These are phyloP conservation scores for Dilophus febrilis DNA, from an alignment of 2,888 invertebrate species.

Conservation along the genomic window DNA sequence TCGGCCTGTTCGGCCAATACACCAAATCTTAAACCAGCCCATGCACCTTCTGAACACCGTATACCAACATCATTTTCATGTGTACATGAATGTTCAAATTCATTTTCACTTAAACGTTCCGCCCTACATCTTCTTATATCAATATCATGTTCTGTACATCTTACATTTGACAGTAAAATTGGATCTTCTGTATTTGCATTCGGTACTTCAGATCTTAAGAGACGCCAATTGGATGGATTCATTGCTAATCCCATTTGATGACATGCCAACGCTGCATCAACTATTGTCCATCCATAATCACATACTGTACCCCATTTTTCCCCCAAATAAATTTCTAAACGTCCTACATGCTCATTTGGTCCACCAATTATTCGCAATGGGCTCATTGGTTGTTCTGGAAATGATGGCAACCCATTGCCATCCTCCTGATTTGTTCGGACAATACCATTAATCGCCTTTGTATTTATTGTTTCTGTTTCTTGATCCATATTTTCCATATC, in stretches of 20 bases:
- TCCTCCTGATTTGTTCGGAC: conserved; percentile 40
- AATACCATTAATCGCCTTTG: too few species aligned
- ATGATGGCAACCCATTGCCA: too few species aligned
- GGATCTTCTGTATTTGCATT: conserved; percentile 57
- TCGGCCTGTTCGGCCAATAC: conserved; percentile 74
- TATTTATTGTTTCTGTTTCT: conserved; percentile 28
- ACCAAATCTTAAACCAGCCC: conserved; percentile 87
- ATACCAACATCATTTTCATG: conserved; percentile 80
- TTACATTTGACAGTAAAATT: conserved; percentile 69
- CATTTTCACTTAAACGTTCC: conserved; percentile 41
- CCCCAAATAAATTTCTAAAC: conserved; percentile 67
- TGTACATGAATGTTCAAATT: conserved; percentile 77
- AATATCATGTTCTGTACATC: conserved; percentile 77
- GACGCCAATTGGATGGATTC: conserved; percentile 81
- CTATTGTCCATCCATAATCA: conserved; percentile 86
- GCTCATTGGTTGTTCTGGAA: conserved; percentile 29
- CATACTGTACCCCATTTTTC: conserved; percentile 96
- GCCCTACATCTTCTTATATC: conserved; percentile 78
- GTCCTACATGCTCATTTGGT: conserved; percentile 63
- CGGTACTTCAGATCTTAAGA: conserved; percentile 69
- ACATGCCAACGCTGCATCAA: conserved; percentile 84
- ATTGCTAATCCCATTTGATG: conserved; percentile 85
- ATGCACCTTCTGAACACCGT: conserved; percentile 75
- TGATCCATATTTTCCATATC: conserved; percentile 38
- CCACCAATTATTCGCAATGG: conserved; percentile 73